Evolutionary conservation across 2,113 vertebrate genomes (phyloP).

Genomic region (Mustela lutreola): DNA sequence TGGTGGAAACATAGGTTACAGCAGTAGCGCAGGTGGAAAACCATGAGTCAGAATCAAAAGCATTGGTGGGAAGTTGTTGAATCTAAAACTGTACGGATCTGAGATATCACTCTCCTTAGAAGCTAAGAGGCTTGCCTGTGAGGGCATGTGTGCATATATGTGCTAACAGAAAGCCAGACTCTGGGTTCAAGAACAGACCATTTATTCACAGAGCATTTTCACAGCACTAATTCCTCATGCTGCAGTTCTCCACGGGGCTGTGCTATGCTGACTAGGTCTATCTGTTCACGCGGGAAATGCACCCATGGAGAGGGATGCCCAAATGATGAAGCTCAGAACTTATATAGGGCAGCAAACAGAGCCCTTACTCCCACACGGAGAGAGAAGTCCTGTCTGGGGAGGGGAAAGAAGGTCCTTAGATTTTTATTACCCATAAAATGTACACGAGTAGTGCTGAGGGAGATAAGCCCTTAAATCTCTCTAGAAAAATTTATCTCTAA

Average conservation of each 20-base stretch:
- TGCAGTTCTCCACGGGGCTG: background rate
- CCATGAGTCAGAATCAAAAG: background rate
- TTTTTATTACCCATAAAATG: background rate
- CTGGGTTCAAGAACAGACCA: background rate
- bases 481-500: conserved; percentile 1
- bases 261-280: no score
- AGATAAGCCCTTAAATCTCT: background rate
- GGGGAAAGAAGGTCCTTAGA: background rate
- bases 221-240: no score
- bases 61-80: background rate
- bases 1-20: background rate
- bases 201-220: background rate
- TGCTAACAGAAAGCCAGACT: background rate
- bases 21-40: background rate
- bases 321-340: background rate
- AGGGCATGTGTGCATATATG: background rate
- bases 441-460: background rate
- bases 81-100: background rate
- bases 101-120: background rate
- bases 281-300: background rate
- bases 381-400: background rate
- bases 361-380: background rate
- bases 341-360: background rate
- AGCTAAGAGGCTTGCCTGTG: background rate
- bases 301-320: background rate